These are phyloP conservation scores for Sylvilagus bachmani DNA, from an alignment of 2,113 vertebrate species.

Conservation along the genomic window DNA sequence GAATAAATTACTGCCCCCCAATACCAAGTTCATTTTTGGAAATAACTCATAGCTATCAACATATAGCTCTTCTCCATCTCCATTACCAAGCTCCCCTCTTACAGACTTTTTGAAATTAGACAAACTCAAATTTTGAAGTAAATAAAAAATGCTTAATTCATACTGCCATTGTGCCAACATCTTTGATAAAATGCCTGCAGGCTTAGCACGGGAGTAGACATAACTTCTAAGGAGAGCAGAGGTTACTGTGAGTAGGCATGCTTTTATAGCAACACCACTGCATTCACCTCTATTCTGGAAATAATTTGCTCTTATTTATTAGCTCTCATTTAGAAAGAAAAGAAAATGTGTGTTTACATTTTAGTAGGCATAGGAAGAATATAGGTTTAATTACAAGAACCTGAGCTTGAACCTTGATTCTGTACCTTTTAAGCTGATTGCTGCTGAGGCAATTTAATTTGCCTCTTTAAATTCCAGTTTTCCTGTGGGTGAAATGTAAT, in stretches of 20 bases:
- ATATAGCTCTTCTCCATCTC: background rate
- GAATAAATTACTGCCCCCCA: constrained; percentile 53
- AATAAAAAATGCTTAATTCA: background rate
- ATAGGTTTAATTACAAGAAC: background rate
- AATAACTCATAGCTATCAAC: constrained; percentile 22
- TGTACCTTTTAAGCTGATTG: background rate
- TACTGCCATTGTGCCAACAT: background rate
- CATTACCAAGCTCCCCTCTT: background rate
- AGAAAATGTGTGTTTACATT: background rate
- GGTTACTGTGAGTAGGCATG: background rate
- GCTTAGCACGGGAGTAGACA: background rate
- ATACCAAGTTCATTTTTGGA: constrained; percentile 39
- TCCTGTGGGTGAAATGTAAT: constrained; percentile 17
- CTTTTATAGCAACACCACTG: background rate
- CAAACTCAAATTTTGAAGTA: background rate
- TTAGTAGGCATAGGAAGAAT: background rate
- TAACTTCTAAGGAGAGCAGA: background rate
- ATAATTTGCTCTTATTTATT: background rate
- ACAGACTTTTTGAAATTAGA: background rate
- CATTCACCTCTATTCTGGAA: background rate
- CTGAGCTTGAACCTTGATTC: background rate
- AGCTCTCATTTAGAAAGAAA: background rate
- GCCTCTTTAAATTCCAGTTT: background rate
- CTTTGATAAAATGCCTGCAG: background rate
- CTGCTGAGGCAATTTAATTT: background rate